A percentile compares a stretch with the other conserved stretches of the same genome.
phyloP scores from a whole-genome alignment of 2,888 invertebrate species.

The Troilus luridus region DNA sequence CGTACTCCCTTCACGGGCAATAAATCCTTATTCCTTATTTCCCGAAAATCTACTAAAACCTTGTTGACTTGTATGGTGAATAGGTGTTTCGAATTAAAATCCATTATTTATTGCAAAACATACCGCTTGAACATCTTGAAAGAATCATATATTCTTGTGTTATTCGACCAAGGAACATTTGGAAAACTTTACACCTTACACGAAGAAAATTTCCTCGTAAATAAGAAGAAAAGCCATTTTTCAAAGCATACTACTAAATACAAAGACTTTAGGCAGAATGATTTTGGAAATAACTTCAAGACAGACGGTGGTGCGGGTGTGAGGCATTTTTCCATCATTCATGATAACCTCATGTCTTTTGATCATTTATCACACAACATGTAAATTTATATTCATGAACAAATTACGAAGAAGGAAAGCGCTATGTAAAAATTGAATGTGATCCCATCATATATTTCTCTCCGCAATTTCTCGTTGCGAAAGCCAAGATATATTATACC shows the following conservation, averaged over 20 bases:
- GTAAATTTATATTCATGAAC: conserved; percentile 17
- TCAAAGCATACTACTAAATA: neutral
- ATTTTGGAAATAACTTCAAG: neutral
- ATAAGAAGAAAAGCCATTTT: neutral
- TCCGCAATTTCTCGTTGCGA: neutral
- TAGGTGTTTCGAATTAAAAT: too few relatives aligned
- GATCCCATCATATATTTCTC: neutral
- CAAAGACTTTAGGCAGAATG: neutral
- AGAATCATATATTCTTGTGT: neutral
- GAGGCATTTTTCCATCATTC: neutral
- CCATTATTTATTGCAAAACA: too few relatives aligned
- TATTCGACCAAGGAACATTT: neutral
- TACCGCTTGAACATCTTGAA: too few relatives aligned
- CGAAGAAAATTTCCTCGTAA: neutral
- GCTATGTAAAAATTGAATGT: neutral
- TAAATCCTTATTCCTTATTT: too few relatives aligned
- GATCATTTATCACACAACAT: neutral
- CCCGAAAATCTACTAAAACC: too few relatives aligned
- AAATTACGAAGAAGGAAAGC: neutral
- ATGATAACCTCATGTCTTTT: neutral
- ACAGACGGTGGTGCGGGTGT: neutral
- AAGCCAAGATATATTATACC: neutral
- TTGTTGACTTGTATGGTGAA: too few relatives aligned
- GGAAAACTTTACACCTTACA: neutral
- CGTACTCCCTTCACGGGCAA: too few relatives aligned